Evolutionary conservation across 1,140 invertebrate genomes (phyloP).

Genomic region (Antheraea mylitta): DNA sequence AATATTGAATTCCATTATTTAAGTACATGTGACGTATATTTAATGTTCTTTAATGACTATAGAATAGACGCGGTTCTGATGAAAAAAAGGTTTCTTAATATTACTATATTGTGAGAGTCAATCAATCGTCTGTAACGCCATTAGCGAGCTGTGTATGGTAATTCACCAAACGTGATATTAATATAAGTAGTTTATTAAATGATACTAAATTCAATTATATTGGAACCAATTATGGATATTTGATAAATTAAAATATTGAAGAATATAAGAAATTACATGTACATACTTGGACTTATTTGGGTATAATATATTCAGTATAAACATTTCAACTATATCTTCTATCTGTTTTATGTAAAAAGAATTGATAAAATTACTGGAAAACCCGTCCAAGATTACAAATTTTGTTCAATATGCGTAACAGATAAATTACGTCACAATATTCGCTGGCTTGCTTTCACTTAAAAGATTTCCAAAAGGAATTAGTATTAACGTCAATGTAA

Average conservation of each 20-base stretch:
- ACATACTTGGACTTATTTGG: neutral
- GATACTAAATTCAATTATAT: slow-evolving; percentile 12
- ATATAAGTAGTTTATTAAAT: slow-evolving; percentile 12
- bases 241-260: neutral
- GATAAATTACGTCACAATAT: neutral
- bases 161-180: slow-evolving; percentile 14
- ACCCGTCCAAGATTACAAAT: neutral
- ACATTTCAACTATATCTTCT: neutral
- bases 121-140: neutral
- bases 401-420: neutral
- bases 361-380: neutral
- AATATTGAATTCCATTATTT: too few species aligned
- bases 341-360: neutral
- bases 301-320: neutral
- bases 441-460: too few species aligned
- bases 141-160: neutral
- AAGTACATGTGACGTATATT: too few species aligned
- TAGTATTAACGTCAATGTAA: too few species aligned
- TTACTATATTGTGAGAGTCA: neutral
- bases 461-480: too few species aligned
- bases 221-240: slow-evolving; percentile 10
- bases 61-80: neutral
- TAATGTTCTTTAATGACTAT: neutral
- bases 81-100: neutral
- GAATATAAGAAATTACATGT: neutral